A percentile compares a stretch with the other conserved stretches of the same genome.
Evolutionary conservation across 2,888 invertebrate species (phyloP).

Genomic region (Calameuta filiformis): DNA sequence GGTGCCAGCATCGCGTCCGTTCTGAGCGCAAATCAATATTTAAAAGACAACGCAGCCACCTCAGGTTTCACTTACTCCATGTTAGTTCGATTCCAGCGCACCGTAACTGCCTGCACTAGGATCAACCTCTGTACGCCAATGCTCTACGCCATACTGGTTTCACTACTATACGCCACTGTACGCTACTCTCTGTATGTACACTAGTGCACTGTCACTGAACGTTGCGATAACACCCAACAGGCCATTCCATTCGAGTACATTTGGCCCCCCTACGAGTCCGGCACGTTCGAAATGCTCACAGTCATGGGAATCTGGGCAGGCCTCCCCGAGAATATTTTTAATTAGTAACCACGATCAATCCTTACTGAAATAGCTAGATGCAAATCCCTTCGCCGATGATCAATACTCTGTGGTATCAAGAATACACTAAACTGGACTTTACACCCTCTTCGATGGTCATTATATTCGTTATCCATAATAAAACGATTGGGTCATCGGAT

Average conservation of each 20-base stretch:
- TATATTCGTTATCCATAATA: neutral
- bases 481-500: neutral
- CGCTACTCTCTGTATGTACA: neutral
- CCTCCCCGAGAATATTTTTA: neutral
- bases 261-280: neutral
- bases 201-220: neutral
- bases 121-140: neutral
- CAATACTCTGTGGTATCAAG: neutral
- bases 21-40: conserved; percentile 50
- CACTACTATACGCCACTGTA: neutral
- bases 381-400: neutral
- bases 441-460: neutral
- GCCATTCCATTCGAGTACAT: neutral
- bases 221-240: neutral
- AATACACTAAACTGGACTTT: neutral
- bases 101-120: conserved; percentile 15
- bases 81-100: conserved; percentile 46
- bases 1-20: conserved; percentile 34
- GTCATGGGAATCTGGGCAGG: neutral
- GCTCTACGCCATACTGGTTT: neutral
- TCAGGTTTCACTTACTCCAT: conserved; percentile 51
- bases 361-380: neutral
- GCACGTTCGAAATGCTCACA: neutral
- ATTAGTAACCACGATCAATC: neutral
- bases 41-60: conserved; percentile 48